These are phyloP conservation scores for Hapalemur alaotrensis DNA, from an alignment of 2,797 vertebrate species.

Conservation along the genomic window DNA sequence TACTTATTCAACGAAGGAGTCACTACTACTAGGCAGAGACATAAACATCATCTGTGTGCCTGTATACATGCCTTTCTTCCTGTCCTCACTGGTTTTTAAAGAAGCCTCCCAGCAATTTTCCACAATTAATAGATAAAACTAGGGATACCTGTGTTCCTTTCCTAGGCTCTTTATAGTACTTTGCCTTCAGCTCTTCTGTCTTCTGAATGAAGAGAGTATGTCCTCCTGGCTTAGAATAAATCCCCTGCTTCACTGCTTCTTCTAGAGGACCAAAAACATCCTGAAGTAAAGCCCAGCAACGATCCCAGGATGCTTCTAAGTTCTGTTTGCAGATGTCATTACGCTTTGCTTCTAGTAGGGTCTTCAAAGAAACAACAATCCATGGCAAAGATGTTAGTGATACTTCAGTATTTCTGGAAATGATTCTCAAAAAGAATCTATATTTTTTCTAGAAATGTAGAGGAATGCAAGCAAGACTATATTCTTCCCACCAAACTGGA, in stretches of 20 bases:
- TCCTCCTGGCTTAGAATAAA: constrained; percentile 75
- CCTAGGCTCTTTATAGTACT: constrained; percentile 63
- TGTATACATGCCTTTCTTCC: neutral
- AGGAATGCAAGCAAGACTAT: neutral
- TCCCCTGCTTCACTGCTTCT: neutral
- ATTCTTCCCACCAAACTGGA: neutral
- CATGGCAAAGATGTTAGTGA: neutral
- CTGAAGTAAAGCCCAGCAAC: constrained; percentile 63
- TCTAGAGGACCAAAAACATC: constrained; percentile 67
- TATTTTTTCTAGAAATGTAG: neutral
- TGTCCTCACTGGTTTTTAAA: neutral
- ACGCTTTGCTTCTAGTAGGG: constrained; percentile 51
- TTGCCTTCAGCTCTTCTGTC: constrained; percentile 37
- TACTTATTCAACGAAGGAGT: neutral
- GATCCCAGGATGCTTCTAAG: constrained; percentile 37
- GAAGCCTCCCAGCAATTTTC: fast-evolving
- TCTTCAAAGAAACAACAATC: neutral
- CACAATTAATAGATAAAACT: neutral
- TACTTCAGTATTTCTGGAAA: neutral
- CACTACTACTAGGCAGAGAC: neutral
- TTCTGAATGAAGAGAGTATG: constrained; percentile 64
- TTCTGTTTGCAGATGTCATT: constrained; percentile 67
- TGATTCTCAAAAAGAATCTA: neutral
- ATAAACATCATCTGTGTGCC: neutral
- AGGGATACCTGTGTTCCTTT: constrained; percentile 77